Evolutionary conservation across 2,888 invertebrate genomes (phyloP).

Genomic region (Minunthozetes semirufus): DNA sequence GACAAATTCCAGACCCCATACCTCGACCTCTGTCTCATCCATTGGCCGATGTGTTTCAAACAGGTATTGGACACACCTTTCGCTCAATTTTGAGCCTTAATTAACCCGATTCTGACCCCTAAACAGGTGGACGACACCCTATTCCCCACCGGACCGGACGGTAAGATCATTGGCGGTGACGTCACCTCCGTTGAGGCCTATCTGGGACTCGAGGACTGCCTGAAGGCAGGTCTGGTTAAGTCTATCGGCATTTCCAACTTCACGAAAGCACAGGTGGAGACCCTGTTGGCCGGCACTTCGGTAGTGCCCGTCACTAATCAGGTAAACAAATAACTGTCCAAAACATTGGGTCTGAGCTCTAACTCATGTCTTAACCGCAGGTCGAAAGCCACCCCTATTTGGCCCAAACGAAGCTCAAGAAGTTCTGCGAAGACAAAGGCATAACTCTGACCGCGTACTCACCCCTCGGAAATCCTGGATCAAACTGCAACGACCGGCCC

Average conservation of each 20-base stretch:
- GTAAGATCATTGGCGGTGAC: slow-evolving; percentile 59
- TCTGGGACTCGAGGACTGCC: slow-evolving; percentile 63
- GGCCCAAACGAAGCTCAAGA: slow-evolving; percentile 55
- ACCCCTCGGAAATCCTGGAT: slow-evolving; percentile 67
- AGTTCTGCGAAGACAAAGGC: slow-evolving; percentile 58
- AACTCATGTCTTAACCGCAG: too few relatives aligned
- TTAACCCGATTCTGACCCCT: too few relatives aligned
- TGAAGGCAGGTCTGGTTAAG: slow-evolving; percentile 61
- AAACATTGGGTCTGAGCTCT: too few relatives aligned
- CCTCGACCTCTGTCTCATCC: slow-evolving; percentile 78
- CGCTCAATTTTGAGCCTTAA: too few relatives aligned
- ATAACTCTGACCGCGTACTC: slow-evolving; percentile 69
- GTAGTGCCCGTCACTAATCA: slow-evolving; percentile 46
- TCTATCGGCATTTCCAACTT: slow-evolving; percentile 78
- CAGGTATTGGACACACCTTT: too few relatives aligned
- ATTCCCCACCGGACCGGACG: slow-evolving; percentile 44
- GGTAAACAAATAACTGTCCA: background rate
- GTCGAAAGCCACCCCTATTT: slow-evolving; percentile 74
- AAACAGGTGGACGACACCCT: too few relatives aligned
- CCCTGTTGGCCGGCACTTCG: slow-evolving; percentile 56
- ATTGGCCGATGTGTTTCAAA: slow-evolving; percentile 87
- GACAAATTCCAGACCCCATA: slow-evolving; percentile 66
- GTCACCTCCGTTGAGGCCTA: slow-evolving; percentile 61
- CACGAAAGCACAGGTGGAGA: slow-evolving; percentile 63
- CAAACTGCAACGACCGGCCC: slow-evolving; percentile 52